phyloP scores from a whole-genome alignment of 2,797 vertebrate species.

The Sus cebifrons region DNA sequence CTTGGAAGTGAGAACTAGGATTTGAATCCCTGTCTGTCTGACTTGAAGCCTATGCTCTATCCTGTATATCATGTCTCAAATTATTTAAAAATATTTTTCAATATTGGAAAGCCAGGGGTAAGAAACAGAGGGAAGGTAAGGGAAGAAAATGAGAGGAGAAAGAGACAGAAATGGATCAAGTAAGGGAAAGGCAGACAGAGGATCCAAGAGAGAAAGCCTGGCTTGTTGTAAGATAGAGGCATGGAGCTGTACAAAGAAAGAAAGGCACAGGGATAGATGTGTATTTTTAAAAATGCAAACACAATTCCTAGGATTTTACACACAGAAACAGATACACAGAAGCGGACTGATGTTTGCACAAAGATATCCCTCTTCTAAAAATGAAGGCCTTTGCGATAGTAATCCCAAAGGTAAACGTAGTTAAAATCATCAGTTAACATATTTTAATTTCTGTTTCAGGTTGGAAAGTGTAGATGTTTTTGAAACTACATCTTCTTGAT shows the following conservation, averaged over 20 bases:
- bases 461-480: constrained; percentile 35
- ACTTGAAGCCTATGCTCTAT: neutral
- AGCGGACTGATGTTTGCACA: neutral
- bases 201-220: neutral
- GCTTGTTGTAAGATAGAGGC: neutral
- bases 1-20: neutral
- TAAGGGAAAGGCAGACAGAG: constrained; percentile 5
- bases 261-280: neutral
- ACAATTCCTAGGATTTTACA: constrained; percentile 12
- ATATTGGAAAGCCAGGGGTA: neutral
- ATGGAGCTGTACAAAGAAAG: neutral
- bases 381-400: neutral
- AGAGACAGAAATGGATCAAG: neutral
- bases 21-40: neutral
- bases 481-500: constrained; percentile 9
- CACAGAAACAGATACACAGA: neutral
- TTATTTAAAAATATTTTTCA: neutral
- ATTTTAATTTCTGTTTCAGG: neutral
- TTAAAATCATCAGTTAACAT: constrained; percentile 60
- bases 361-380: constrained; percentile 24
- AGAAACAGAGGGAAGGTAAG: neutral
- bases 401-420: constrained; percentile 19
- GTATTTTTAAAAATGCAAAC: neutral
- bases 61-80: neutral
- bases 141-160: constrained; percentile 26